Evolutionary conservation across 1,140 invertebrate species (phyloP), one percentile per base, ranked within the genome.

Genomic region (Himalopsyche phryganea): DNA sequence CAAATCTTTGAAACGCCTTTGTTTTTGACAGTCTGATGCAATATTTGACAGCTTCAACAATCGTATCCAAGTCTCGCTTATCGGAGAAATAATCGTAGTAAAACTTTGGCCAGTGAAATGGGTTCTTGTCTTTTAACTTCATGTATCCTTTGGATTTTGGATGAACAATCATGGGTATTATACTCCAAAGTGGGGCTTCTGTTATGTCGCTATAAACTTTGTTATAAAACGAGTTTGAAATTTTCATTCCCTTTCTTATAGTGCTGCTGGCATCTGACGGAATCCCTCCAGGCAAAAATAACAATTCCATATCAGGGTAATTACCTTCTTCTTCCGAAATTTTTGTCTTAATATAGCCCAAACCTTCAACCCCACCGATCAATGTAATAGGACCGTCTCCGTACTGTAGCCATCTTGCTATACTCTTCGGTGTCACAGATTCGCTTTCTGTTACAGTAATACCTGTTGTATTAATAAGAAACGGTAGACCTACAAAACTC

Each of bases 81-180:
- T 66, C 62, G 9, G 63, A 61, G 10, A 69, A 65, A 45, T 67
- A 66, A 47, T 67, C 63, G 7, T 63, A 65, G 32, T 56, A 50
- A 56, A 55, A 53, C 20, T 50, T 56, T 10, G 50, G 49, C 66
- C 84, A 79, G 10, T 86, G 79, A 15, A 83, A 81, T 0, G 92
- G 92, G 75, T 96, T 83, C 7, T 77, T 84, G 6, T 83, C 83
- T 55, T 71, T 76, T 0, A 94, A 70, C 58, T 75, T 80, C 1
- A 94, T 61, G 17, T 79, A 79, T 1, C 91, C 91, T 50, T 82
- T 75, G 0, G 87, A 90, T 68, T 85, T 82, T 0, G 92, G 91
- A 68, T 88, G 80, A 19, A 91, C 75, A 0, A 90, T 68, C 57
- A 63, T 60, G 9, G 58, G 61, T 18, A 61, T 50, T n/a, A 58